Evolutionary conservation across 1,140 invertebrate species (phyloP), one percentile per base, ranked within the genome.

Genomic region (Nymphalis io): DNA sequence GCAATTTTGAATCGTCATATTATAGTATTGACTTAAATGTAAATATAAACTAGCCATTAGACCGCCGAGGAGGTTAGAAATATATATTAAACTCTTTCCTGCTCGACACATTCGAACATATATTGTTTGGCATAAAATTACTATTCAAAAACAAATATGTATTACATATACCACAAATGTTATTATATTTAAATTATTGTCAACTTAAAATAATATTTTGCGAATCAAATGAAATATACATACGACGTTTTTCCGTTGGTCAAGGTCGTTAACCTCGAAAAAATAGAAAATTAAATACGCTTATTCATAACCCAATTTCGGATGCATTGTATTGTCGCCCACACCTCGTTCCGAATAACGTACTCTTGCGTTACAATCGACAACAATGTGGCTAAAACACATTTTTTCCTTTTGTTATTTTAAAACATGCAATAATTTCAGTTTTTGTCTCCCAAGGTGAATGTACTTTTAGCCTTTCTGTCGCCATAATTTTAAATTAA

Each of bases 361-460:
- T 44, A 11, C 40, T 44, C 40, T 44, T 44, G 40, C 40, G n/a
- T 44, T 44, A 44, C 40, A 44, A 44, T 44, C 13, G 40, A 44
- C 40, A 11, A 15, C n/a, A 44, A 3, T 3, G n/a, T n/a, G n/a
- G 13, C 40, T 11, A 15, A 13, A 44, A 44, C 12, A 44, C 4
- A 44, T 15, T 15, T 2, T n/a, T 13, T 44, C 11, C 12, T 15
- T 15, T n/a, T 15, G n/a, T 44, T 15, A 44, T 15, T 44, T 0
- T n/a, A 44, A 44, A 44, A n/a, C n/a, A n/a, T 44, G 40, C 40
- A 44, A 44, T 44, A n/a, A 13, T 44, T 33, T 33, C 6, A 33
- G 27, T 33, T 33, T 33, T 33, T 33, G 27, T 33, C 27, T 33
- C 27, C 1, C 27, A 33, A 33, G 27, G 27, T 33, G 27, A 33